Percentiles rank a stretch among this genome's conserved stretches.
Evolutionary conservation across 2,888 invertebrate species (phyloP).

Genomic region (Ariolimax columbianus): DNA sequence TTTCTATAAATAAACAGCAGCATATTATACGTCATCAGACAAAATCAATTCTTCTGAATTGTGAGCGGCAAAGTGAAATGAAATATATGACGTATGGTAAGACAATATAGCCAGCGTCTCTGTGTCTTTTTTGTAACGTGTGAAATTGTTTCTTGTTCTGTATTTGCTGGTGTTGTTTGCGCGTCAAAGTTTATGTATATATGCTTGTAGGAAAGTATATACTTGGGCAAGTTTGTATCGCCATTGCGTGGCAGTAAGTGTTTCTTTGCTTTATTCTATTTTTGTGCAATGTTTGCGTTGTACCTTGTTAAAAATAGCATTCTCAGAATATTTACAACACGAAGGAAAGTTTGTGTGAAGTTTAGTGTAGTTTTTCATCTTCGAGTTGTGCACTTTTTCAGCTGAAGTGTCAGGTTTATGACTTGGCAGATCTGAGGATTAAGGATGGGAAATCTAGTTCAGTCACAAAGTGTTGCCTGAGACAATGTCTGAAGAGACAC

Average conservation of each 20-base stretch:
- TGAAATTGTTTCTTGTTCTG: not conserved
- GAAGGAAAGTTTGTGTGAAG: not conserved
- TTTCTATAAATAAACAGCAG: too few species aligned
- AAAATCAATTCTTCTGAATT: too few species aligned
- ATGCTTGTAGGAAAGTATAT: not conserved
- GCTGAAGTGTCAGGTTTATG: constrained; percentile 16
- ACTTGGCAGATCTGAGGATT: constrained; percentile 37
- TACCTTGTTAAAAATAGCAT: constrained; percentile 14
- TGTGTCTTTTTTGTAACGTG: not conserved
- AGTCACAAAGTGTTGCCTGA: constrained; percentile 43
- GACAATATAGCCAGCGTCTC: too few species aligned
- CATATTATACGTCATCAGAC: too few species aligned
- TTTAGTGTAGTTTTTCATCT: not conserved
- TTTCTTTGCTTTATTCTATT: not conserved
- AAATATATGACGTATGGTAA: too few species aligned
- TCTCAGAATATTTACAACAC: not conserved
- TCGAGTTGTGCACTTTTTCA: constrained; percentile 24
- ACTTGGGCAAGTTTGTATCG: not conserved
- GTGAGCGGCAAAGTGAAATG: too few species aligned
- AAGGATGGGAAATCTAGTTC: constrained; percentile 36
- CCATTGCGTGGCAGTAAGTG: constrained; percentile 1
- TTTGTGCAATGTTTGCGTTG: not conserved
- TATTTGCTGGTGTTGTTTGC: not conserved
- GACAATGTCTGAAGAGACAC: constrained; percentile 25
- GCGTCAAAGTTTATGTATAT: not conserved